These are phyloP conservation scores for Dromaius novaehollandiae DNA, from an alignment of 2,113 vertebrate species.

Conservation along the genomic window DNA sequence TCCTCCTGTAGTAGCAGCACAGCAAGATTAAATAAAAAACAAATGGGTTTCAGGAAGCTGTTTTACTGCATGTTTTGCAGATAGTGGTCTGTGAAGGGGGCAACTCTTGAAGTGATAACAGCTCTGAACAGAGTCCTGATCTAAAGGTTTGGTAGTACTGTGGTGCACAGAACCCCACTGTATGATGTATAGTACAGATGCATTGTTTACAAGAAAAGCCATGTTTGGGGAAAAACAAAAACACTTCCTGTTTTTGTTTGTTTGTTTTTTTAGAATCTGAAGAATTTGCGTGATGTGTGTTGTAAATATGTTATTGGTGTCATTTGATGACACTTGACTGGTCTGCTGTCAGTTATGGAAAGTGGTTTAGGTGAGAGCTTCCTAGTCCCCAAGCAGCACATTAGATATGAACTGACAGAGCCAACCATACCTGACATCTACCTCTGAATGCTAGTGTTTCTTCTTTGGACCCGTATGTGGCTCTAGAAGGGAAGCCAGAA, in stretches of 20 bases:
- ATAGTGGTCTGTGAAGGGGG: background rate
- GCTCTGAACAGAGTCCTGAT: background rate
- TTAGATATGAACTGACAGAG: no score
- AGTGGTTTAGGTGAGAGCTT: no score
- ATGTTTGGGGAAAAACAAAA: background rate
- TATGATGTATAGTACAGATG: background rate
- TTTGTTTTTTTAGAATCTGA: background rate
- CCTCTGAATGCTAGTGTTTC: no score
- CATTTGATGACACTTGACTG: background rate
- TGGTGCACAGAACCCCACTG: rapidly evolving
- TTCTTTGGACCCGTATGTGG: no score
- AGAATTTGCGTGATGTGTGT: background rate
- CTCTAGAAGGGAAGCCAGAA: no score
- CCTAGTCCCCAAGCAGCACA: no score
- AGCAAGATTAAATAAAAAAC: background rate
- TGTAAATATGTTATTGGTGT: background rate
- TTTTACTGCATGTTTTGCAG: background rate
- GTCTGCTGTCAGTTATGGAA: background rate
- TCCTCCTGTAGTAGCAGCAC: background rate
- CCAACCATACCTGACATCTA: no score
- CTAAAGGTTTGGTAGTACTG: background rate
- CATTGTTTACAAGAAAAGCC: background rate
- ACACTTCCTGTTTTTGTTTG: background rate
- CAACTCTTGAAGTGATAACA: background rate
- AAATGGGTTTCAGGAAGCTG: background rate